Evolutionary conservation across 2,113 vertebrate genomes (phyloP).

Genomic region (Montifringilla adamsi): DNA sequence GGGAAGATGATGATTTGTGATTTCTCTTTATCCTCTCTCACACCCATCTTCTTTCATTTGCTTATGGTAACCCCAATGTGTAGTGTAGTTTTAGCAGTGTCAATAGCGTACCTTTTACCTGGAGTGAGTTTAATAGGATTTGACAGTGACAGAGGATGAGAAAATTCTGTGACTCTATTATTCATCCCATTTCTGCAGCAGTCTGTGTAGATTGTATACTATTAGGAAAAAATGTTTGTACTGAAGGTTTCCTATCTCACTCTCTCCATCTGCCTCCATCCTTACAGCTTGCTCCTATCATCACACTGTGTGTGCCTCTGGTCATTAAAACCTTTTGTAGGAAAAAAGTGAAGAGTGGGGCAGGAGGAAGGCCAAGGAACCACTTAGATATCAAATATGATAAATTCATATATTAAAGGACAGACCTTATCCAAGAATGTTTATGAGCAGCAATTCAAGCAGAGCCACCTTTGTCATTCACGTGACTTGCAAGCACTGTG

Average conservation of each 20-base stretch:
- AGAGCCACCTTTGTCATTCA: background rate
- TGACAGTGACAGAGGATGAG: conserved; percentile 41
- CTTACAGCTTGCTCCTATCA: background rate
- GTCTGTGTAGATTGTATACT: conserved; percentile 8
- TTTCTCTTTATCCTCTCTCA: conserved; percentile 42
- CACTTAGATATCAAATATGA: background rate
- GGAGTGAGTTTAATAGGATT: conserved; percentile 49
- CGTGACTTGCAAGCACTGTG: background rate
- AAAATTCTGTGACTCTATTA: conserved; percentile 55
- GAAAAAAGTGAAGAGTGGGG: background rate
- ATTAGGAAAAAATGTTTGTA: background rate
- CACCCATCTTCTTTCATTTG: conserved; percentile 22
- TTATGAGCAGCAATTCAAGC: background rate
- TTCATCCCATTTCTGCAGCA: conserved; percentile 37
- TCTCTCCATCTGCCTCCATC: background rate
- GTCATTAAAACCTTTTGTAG: background rate
- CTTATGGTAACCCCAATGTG: background rate
- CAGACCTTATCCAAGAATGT: background rate
- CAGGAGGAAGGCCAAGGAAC: background rate
- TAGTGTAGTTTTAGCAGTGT: conserved; percentile 37
- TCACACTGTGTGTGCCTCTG: background rate
- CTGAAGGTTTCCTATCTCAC: background rate
- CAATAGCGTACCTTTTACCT: conserved; percentile 41
- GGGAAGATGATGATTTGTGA: conserved; percentile 26
- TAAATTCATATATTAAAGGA: background rate